Evolutionary conservation across 2,888 invertebrate species (phyloP).

Genomic region (Frankliniella intonsa): DNA sequence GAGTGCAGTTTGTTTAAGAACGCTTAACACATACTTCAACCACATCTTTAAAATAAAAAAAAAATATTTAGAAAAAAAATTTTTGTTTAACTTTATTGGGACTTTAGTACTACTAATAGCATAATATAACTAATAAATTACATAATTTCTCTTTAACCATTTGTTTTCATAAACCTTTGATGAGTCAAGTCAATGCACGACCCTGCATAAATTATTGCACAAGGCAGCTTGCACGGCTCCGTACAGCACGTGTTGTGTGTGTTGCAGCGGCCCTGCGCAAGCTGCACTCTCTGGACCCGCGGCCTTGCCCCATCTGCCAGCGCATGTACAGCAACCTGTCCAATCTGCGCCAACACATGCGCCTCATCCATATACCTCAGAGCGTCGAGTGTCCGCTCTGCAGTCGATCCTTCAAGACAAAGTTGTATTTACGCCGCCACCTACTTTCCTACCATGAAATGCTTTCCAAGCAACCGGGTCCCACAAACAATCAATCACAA

Average conservation of each 20-base stretch:
- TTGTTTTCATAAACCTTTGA: too few species aligned
- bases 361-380: constrained; percentile 61
- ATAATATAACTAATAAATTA: too few species aligned
- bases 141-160: too few species aligned
- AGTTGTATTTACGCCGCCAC: constrained; percentile 58
- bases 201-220: constrained; percentile 7
- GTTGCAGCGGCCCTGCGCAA: constrained; percentile 51
- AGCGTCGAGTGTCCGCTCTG: constrained; percentile 58
- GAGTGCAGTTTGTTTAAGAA: constrained; percentile 13
- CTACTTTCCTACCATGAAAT: constrained; percentile 54
- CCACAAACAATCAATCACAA: background rate
- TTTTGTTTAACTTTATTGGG: too few species aligned
- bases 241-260: constrained; percentile 40
- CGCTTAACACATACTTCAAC: too few species aligned
- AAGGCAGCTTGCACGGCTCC: constrained; percentile 24
- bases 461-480: constrained; percentile 31
- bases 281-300: constrained; percentile 53
- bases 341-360: constrained; percentile 61
- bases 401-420: constrained; percentile 60
- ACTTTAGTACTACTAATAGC: too few species aligned
- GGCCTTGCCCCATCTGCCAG: constrained; percentile 60
- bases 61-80: too few species aligned
- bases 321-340: constrained; percentile 62
- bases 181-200: background rate
- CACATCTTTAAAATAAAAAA: background rate